phyloP scores from a whole-genome alignment of 2,113 vertebrate genomes.

The Stictonetta naevosa region DNA sequence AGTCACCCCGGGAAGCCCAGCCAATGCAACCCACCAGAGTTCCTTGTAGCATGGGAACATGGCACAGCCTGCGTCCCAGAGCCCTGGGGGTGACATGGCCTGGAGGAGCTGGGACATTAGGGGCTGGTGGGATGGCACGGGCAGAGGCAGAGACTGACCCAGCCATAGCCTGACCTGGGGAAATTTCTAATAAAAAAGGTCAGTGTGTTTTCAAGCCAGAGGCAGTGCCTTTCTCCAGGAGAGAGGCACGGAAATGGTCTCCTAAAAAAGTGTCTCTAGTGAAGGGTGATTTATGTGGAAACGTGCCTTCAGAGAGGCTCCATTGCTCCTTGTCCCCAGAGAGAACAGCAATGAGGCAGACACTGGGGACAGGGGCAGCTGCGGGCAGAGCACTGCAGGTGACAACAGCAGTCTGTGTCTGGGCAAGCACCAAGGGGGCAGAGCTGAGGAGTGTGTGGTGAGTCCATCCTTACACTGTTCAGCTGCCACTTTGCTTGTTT shows the following conservation, averaged over 20 bases:
- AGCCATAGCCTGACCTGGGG: background rate
- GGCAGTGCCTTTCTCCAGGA: background rate
- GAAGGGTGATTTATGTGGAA: background rate
- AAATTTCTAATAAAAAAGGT: background rate
- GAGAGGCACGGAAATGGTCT: background rate
- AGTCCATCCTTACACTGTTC: background rate
- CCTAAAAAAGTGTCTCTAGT: background rate
- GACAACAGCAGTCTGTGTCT: background rate
- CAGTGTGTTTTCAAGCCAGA: background rate
- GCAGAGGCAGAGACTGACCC: background rate
- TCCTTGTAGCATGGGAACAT: accelerated
- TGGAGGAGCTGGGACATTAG: background rate
- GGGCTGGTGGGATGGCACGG: background rate
- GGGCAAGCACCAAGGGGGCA: background rate
- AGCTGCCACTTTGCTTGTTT: background rate
- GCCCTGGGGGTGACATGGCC: background rate
- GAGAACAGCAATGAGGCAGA: background rate
- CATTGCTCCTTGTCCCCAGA: background rate
- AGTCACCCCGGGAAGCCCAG: accelerated
- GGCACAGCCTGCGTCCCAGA: accelerated
- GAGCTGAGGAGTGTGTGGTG: background rate
- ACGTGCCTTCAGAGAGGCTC: background rate
- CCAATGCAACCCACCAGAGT: background rate
- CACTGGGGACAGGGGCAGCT: too few species aligned
- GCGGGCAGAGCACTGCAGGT: background rate